Conservation (phyloP, 2,797 vertebrate genomes). For the Sebastolobus alascanus region DNA sequence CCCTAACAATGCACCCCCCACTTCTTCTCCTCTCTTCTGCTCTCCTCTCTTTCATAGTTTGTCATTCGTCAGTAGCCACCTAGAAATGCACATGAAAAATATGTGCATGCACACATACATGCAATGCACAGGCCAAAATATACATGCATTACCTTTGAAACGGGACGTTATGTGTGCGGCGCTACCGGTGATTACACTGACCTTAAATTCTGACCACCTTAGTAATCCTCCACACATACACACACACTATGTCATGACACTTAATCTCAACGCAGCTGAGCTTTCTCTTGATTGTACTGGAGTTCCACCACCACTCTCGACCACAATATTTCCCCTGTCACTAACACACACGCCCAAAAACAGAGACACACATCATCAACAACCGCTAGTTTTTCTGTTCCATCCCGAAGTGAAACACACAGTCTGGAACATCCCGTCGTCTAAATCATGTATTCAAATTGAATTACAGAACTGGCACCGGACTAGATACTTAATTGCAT, state of each 20-base stretch:
- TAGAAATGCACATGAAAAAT: slow-evolving; percentile 57
- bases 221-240: slow-evolving; percentile 46
- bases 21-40: slow-evolving; percentile 64
- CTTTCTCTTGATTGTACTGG: slow-evolving; percentile 61
- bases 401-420: slow-evolving; percentile 56
- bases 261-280: slow-evolving; percentile 56
- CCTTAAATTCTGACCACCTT: slow-evolving; percentile 48
- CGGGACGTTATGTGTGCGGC: background rate
- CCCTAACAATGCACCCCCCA: slow-evolving; percentile 85
- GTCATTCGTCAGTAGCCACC: slow-evolving; percentile 68
- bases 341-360: slow-evolving; percentile 70
- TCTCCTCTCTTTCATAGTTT: slow-evolving; percentile 61
- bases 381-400: slow-evolving; percentile 60
- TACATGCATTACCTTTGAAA: slow-evolving; percentile 25
- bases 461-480: slow-evolving; percentile 63
- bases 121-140: slow-evolving; percentile 4
- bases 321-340: slow-evolving; percentile 70
- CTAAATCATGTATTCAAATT: slow-evolving; percentile 65
- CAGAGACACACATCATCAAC: slow-evolving; percentile 69
- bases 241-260: slow-evolving; percentile 44
- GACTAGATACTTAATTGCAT: slow-evolving; percentile 51
- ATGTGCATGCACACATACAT: slow-evolving; percentile 29
- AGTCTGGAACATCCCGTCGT: slow-evolving; percentile 57
- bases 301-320: slow-evolving; percentile 50
- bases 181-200: slow-evolving; percentile 64